These are phyloP conservation scores for Danio kyathit DNA, from an alignment of 2,797 vertebrate species.

Conservation along the genomic window DNA sequence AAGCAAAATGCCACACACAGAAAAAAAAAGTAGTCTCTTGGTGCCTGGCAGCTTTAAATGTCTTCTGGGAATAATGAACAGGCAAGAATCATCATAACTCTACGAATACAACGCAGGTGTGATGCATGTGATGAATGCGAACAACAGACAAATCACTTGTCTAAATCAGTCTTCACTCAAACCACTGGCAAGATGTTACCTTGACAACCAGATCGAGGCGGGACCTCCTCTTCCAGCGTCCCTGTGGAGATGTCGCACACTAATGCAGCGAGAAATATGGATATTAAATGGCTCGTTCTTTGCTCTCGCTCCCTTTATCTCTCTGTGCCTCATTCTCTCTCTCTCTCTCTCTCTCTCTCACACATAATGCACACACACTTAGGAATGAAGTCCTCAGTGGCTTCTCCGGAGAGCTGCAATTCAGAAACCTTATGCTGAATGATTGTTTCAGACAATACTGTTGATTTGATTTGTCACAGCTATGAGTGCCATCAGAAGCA, in stretches of 20 bases:
- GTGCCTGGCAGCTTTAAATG: neutral
- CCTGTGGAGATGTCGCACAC: constrained; percentile 74
- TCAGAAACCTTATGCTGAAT: constrained; percentile 60
- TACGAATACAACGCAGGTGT: constrained; percentile 24
- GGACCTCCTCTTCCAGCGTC: constrained; percentile 64
- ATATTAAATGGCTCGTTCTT: constrained; percentile 71
- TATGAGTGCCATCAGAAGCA: constrained; percentile 45
- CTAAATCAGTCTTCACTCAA: constrained; percentile 68
- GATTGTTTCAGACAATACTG: constrained; percentile 57
- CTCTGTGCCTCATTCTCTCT: constrained; percentile 36
- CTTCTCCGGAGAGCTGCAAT: constrained; percentile 63
- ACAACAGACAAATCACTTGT: constrained; percentile 68
- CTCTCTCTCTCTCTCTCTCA: constrained; percentile 46
- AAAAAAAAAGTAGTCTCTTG: constrained; percentile 6
- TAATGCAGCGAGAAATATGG: constrained; percentile 78
- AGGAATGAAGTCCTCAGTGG: constrained; percentile 53
- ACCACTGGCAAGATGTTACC: constrained; percentile 74
- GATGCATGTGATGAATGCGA: constrained; percentile 58
- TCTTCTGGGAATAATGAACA: constrained; percentile 15
- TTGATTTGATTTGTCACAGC: constrained; percentile 63
- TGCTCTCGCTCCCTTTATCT: constrained; percentile 39
- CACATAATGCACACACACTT: constrained; percentile 31
- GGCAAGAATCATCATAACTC: constrained; percentile 32
- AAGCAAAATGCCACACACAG: neutral
- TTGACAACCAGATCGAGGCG: constrained; percentile 74